A percentile compares a stretch with the other conserved stretches of the same genome.
Evolutionary conservation across 2,888 invertebrate species (phyloP).

Genomic region (Ectemnius lituratus): DNA sequence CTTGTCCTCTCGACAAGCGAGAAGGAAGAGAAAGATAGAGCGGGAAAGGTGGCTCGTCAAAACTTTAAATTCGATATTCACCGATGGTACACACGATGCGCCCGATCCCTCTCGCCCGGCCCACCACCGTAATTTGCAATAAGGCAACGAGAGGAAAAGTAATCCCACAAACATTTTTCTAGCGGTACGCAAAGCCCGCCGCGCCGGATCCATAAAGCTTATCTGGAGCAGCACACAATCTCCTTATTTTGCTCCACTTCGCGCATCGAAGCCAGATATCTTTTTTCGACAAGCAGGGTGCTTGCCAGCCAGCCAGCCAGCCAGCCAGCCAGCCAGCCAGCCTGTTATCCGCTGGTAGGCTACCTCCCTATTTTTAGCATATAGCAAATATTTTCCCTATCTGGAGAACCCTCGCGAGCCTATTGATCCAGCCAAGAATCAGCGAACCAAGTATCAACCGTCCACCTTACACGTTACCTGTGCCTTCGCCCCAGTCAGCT

Average conservation of each 20-base stretch:
- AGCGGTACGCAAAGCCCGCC: no score
- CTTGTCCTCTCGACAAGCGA: conserved; percentile 29
- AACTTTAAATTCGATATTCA: conserved; percentile 50
- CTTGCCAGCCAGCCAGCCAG: no score
- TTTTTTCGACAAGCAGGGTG: background rate
- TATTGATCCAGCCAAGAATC: no score
- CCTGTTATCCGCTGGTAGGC: no score
- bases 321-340: no score
- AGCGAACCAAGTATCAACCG: no score
- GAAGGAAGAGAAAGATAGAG: background rate
- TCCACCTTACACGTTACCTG: no score
- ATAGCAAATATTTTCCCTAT: no score
- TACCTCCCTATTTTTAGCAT: no score
- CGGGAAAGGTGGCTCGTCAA: conserved; percentile 33
- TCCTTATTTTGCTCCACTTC: background rate
- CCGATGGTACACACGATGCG: background rate
- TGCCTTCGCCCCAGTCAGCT: no score
- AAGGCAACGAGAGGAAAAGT: conserved; percentile 3
- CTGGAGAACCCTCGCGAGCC: no score
- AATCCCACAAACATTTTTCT: background rate
- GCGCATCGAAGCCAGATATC: background rate
- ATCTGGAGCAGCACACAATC: background rate
- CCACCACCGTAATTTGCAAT: background rate
- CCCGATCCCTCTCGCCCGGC: no score
- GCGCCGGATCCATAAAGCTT: background rate